Evolutionary conservation across 1,140 invertebrate genomes (phyloP).

Genomic region (Pseudobourletiella spinata): DNA sequence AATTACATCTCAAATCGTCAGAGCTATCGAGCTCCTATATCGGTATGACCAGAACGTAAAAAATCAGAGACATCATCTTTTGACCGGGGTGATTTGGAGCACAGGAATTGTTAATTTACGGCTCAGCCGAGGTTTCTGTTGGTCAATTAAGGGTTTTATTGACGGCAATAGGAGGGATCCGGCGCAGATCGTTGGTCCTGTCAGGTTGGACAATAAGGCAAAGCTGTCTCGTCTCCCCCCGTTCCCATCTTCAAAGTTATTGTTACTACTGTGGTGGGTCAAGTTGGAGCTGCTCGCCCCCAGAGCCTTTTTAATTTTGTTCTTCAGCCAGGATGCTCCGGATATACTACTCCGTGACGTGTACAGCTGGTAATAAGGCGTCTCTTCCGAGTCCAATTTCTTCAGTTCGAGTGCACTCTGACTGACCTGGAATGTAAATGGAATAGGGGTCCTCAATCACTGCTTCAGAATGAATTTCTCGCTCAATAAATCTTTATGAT

Average conservation of each 20-base stretch:
- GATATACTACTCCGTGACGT: slow-evolving; percentile 18
- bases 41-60: no score
- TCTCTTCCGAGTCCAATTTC: slow-evolving; percentile 21
- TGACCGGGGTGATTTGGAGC: slow-evolving; percentile 43
- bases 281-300: slow-evolving; percentile 37
- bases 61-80: slow-evolving; percentile 16
- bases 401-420: slow-evolving; percentile 25
- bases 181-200: slow-evolving; percentile 53
- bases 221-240: slow-evolving; percentile 32
- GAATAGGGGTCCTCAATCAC: background rate
- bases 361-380: slow-evolving; percentile 29
- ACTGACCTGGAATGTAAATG: slow-evolving; percentile 15
- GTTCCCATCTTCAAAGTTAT: background rate
- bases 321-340: slow-evolving; percentile 43
- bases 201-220: slow-evolving; percentile 46
- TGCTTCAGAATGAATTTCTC: no score
- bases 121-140: slow-evolving; percentile 41
- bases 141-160: slow-evolving; percentile 40
- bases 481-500: no score
- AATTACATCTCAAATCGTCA: no score
- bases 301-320: slow-evolving; percentile 51
- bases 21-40: no score
- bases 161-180: slow-evolving; percentile 51
- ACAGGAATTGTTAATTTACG: slow-evolving; percentile 52
- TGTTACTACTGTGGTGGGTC: slow-evolving; percentile 39